Conservation (phyloP, 2,888 invertebrate species). For the Callinectes sapidus region DNA sequence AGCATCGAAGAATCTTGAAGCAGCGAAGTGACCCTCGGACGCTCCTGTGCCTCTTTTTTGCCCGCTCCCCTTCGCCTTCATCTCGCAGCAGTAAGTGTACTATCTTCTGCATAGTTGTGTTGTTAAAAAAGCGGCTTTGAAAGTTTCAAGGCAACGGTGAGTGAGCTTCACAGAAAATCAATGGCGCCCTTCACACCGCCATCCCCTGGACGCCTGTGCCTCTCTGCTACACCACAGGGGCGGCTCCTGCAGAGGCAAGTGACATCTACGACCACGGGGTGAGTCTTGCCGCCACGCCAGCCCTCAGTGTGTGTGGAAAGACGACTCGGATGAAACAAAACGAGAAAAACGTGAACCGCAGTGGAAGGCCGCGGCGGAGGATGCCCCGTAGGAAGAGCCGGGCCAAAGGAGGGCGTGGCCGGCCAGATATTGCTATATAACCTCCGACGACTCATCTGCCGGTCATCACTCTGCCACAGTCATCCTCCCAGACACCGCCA, state of each 20-base stretch:
- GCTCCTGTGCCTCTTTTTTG: neutral
- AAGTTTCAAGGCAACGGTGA: neutral
- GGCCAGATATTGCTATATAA: neutral
- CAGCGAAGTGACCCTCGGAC: neutral
- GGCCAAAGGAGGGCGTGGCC: conserved; percentile 2
- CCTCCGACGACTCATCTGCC: conserved; percentile 24
- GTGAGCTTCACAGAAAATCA: neutral
- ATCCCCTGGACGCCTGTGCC: neutral
- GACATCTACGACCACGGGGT: neutral
- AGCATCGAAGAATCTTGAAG: neutral
- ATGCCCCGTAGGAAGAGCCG: neutral
- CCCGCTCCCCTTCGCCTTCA: neutral
- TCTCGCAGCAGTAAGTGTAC: neutral
- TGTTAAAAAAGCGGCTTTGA: neutral
- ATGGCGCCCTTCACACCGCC: neutral
- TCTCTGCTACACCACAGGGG: neutral
- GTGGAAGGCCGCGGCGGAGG: neutral
- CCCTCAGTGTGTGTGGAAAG: neutral
- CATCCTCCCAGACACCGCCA: neutral
- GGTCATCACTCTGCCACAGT: neutral
- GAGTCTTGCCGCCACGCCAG: neutral
- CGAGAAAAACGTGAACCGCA: neutral
- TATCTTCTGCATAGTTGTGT: neutral
- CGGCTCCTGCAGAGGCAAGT: neutral
- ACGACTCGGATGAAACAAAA: conserved; percentile 2